Conservation (phyloP, 2,888 invertebrate species). For the Euspilapteryx auroguttella region DNA sequence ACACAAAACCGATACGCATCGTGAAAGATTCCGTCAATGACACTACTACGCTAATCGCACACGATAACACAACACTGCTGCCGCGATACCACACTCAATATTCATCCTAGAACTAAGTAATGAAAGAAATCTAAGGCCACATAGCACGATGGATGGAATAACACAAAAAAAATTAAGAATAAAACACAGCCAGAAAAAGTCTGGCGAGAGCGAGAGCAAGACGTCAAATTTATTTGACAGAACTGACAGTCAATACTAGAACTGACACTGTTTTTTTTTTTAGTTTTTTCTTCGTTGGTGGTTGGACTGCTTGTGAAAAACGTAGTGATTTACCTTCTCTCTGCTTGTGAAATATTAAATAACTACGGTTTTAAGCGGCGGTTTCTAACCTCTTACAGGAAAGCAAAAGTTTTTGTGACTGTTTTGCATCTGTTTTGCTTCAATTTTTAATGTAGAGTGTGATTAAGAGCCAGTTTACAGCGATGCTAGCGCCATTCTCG, state of each 20-base stretch:
- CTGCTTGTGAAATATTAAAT: too few species aligned
- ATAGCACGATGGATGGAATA: conserved; percentile 28
- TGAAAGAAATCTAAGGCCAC: conserved; percentile 32
- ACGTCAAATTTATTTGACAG: conserved; percentile 13
- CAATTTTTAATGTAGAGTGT: too few species aligned
- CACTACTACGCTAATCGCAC: conserved; percentile 36
- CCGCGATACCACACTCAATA: conserved; percentile 30
- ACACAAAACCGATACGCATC: conserved; percentile 55
- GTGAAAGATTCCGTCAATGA: conserved; percentile 41
- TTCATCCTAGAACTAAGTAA: conserved; percentile 40
- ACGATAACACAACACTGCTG: conserved; percentile 28
- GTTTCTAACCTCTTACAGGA: too few species aligned
- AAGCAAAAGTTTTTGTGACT: too few species aligned
- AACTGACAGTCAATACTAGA: conserved; percentile 18
- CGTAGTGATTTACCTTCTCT: too few species aligned
- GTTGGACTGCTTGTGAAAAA: too few species aligned
- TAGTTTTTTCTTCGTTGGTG: too few species aligned
- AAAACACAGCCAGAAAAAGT: conserved; percentile 22
- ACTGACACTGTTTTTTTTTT: too few species aligned
- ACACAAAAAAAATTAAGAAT: conserved; percentile 25
- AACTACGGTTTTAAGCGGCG: too few species aligned
- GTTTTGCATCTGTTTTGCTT: too few species aligned
- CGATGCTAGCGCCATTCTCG: too few species aligned
- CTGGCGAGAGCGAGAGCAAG: conserved; percentile 28
- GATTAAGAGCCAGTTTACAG: too few species aligned